These are phyloP conservation scores for Leucozona laternaria DNA, from an alignment of 2,888 invertebrate genomes.

Conservation along the genomic window DNA sequence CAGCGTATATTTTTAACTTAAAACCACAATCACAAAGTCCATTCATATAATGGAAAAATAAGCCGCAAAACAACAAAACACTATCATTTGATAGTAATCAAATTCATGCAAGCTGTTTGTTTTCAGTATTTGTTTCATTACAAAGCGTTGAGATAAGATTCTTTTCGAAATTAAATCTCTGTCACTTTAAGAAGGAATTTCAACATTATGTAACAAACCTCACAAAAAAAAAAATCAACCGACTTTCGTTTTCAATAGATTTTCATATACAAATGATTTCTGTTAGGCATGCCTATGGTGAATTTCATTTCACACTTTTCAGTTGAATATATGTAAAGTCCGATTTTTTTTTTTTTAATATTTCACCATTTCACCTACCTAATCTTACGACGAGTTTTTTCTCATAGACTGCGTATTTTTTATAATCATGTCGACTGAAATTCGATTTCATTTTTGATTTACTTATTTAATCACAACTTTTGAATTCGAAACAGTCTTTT, in stretches of 20 bases:
- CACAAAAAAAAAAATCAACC: conserved; percentile 40
- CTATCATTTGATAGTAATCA: conserved; percentile 56
- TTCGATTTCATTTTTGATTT: conserved; percentile 79
- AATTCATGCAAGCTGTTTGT: conserved; percentile 11
- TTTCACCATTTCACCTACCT: conserved; percentile 21
- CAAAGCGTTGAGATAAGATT: conserved; percentile 23
- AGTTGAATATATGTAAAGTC: not conserved
- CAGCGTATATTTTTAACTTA: conserved; percentile 29
- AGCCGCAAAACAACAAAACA: conserved; percentile 46
- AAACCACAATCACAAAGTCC: conserved; percentile 27
- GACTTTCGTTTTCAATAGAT: conserved; percentile 19
- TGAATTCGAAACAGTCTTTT: conserved; percentile 32
- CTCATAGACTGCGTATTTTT: conserved; percentile 81
- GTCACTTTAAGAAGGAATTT: not conserved
- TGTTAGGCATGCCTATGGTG: not conserved
- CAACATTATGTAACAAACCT: conserved; percentile 57
- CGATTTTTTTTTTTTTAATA: not conserved
- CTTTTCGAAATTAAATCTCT: not conserved
- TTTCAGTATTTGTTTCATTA: conserved; percentile 16
- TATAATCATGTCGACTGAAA: conserved; percentile 80
- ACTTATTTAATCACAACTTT: conserved; percentile 2
- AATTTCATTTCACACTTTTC: not conserved
- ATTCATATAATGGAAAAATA: conserved; percentile 19
- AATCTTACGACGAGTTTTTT: conserved; percentile 80
- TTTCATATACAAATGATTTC: not conserved